Evolutionary conservation across 2,113 vertebrate species (phyloP).

Genomic region (Chaetura pelagica): DNA sequence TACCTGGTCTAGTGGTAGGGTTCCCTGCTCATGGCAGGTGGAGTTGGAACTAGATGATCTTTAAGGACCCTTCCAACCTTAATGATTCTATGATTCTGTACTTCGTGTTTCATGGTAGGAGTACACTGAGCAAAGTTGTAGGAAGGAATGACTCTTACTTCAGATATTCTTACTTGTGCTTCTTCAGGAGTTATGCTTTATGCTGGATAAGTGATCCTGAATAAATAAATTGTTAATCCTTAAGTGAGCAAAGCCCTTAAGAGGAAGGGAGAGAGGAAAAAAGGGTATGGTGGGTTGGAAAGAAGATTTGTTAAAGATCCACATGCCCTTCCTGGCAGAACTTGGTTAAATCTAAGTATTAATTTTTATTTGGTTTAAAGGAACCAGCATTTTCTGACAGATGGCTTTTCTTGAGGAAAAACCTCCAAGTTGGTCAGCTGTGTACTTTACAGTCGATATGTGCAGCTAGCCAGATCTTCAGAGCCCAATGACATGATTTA

Average conservation of each 20-base stretch:
- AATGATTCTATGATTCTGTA: no score
- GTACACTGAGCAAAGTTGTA: not conserved
- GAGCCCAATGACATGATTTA: constrained; percentile 54
- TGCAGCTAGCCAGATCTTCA: constrained; percentile 3
- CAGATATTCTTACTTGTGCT: not conserved
- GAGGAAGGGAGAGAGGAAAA: not conserved
- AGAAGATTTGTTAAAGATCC: not conserved
- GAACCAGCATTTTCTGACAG: not conserved
- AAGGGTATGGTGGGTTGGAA: not conserved
- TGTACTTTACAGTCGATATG: not conserved
- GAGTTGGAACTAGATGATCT: no score
- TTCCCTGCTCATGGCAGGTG: no score
- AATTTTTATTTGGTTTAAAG: not conserved
- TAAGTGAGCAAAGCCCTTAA: not conserved
- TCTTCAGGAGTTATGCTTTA: not conserved
- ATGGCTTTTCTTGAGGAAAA: not conserved
- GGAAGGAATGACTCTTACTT: not conserved
- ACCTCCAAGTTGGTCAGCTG: not conserved
- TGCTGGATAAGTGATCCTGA: not conserved
- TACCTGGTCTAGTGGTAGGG: no score
- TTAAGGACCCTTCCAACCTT: no score
- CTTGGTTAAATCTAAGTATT: not conserved
- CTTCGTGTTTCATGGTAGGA: not conserved
- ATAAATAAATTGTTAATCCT: not conserved
- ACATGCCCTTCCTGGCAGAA: not conserved